These are phyloP conservation scores for Theristicus caerulescens DNA, from an alignment of 2,113 vertebrate species.

Conservation along the genomic window DNA sequence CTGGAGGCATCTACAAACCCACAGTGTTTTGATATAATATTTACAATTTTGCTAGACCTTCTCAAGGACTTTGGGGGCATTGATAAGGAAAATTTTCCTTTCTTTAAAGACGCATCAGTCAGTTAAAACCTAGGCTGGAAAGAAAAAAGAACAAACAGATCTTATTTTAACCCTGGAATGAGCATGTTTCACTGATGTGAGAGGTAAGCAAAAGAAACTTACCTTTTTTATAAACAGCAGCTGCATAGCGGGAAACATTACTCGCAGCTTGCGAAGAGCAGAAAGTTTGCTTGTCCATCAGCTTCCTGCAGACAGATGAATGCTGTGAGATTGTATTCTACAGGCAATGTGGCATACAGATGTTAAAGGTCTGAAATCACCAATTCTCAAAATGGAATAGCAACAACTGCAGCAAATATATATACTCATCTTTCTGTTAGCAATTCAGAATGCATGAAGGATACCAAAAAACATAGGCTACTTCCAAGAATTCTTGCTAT, in stretches of 20 bases:
- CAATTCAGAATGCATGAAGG: not conserved
- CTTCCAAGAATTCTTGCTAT: not conserved
- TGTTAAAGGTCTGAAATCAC: not conserved
- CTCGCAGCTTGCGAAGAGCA: constrained; percentile 93
- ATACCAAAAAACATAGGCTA: not conserved
- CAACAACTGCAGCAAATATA: not conserved
- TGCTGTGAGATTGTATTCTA: not conserved
- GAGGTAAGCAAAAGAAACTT: not conserved
- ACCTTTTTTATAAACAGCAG: constrained; percentile 95
- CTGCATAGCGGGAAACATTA: constrained; percentile 92
- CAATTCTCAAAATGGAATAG: not conserved
- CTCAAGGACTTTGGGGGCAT: not conserved
- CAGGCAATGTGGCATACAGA: not conserved
- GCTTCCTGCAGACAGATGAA: constrained; percentile 80
- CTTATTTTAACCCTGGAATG: not conserved
- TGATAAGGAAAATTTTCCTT: not conserved
- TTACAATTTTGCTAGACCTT: not conserved
- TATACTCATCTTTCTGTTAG: not conserved
- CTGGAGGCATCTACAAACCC: not conserved
- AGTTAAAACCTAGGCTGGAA: not conserved
- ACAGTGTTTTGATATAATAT: not conserved
- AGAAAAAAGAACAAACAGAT: not conserved
- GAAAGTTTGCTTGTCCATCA: constrained; percentile 97
- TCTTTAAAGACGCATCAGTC: not conserved
- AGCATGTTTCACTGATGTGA: not conserved